These are phyloP conservation scores for Ligdia adustata DNA, from an alignment of 2,888 invertebrate genomes.

Conservation along the genomic window DNA sequence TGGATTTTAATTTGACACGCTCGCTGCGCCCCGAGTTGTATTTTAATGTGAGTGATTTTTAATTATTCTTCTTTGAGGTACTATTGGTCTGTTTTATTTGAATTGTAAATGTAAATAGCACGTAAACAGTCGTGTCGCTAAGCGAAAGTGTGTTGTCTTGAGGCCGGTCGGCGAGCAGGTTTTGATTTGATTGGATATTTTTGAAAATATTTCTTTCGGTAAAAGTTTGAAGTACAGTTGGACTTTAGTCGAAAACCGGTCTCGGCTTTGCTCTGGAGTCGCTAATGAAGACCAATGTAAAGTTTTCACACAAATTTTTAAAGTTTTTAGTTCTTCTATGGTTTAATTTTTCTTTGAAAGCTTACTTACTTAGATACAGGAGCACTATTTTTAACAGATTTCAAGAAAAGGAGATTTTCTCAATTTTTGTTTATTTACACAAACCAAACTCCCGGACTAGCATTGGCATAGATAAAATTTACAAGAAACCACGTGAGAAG, in stretches of 20 bases:
- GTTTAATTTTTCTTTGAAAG: too few species aligned
- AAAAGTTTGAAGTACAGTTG: slow-evolving; percentile 15
- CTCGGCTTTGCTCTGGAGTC: too few species aligned
- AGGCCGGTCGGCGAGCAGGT: background rate
- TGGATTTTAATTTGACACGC: slow-evolving; percentile 19
- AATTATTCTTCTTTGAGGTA: background rate
- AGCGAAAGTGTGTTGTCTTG: slow-evolving; percentile 39
- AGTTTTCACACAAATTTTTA: too few species aligned
- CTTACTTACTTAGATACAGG: too few species aligned
- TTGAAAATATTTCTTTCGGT: slow-evolving; percentile 9
- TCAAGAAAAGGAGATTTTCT: too few species aligned
- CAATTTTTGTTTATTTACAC: too few species aligned
- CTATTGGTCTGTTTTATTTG: slow-evolving; percentile 25
- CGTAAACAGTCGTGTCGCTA: slow-evolving; percentile 24
- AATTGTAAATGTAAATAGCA: slow-evolving; percentile 23
- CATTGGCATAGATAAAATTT: too few species aligned
- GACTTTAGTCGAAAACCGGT: slow-evolving; percentile 14
- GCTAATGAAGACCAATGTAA: too few species aligned
- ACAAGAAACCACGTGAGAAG: too few species aligned
- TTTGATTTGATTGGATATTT: slow-evolving; percentile 5
- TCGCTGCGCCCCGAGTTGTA: slow-evolving; percentile 19
- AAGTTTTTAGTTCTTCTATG: too few species aligned
- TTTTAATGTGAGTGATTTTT: slow-evolving; percentile 19
- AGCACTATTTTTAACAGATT: too few species aligned
- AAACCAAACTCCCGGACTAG: too few species aligned